Base-by-base conservation (phyloP, 1,140 invertebrate genomes). In the Zaprionus inermis region DNA sequence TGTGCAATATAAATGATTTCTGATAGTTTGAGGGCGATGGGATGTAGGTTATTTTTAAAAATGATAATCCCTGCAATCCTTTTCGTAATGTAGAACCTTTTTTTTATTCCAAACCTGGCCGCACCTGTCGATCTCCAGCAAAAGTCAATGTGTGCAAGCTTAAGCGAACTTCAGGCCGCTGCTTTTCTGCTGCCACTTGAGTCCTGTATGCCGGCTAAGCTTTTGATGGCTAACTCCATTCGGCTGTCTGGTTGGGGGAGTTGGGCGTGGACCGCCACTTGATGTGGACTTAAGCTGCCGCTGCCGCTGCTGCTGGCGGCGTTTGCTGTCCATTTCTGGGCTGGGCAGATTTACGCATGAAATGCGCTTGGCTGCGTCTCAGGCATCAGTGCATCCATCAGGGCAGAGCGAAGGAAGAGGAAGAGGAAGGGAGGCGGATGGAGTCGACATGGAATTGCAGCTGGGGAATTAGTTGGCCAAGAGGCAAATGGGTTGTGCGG, bases 301-400 rank as follows among this genome's bases (percentile, higher is more conserved):
- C 18, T 36, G 59, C 16, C 38, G 46, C 28, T 71, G 59, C 55
- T 55, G 67, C 52, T 59, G 16, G 28, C 68, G 59, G 16, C 20
- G 59, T 51, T 28, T 65, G 38, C 28, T 75, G 59, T 71, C 67
- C 66, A 57, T 63, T 64, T 52, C 36, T 58, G 54, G 52, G 30
- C 44, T 16, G 24, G 41, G 32, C 41, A 76, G 60, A 76, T 66
- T 72, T 76, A 65, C 69, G 73, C 73, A 66, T 72, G 51, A 72
- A 72, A 66, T 76, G 69, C 73, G 60, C 67, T 63, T 34, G 60
- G 32, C 46, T 60, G 59, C 52, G 20, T 52, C 52, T 69, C 30
- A 49, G 18, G 49, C 57, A 60, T 63, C 67, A 59, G 12, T 57
- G 54, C 65, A 69, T 44, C 46, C 34, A 54, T 44, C 63, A 41